Base-by-base conservation (phyloP, 2,113 vertebrate genomes). In the Nestor notabilis region DNA sequence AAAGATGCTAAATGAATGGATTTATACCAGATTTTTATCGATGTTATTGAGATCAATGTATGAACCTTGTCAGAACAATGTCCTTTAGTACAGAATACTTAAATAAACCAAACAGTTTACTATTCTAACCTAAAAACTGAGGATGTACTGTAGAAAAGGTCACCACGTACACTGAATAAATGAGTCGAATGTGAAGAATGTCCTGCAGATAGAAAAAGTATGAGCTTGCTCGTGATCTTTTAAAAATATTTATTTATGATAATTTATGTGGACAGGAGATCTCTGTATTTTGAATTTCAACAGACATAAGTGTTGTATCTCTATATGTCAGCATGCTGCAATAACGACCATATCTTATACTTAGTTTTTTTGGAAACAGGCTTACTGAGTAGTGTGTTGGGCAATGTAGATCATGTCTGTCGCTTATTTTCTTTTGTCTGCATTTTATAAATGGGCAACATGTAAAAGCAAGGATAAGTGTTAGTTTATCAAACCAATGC, bases 221-320 rank as follows among this genome's bases (percentile, higher is more conserved):
- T 46, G 25, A 86, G 7, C 14, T 90, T 77, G n/a, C 5, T 89
- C 50, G 47, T 79, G 35, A 70, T 94, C 52, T 60, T 83, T 25
- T 33, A 70, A 86, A 83, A 89, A 90, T 83, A 81, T 89, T 89
- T 91, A 86, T 94, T 89, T 84, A 85, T 93, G 70, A 28, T 76
- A 65, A 71, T 82, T 87, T 69, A 89, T 87, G 19, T 64, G 9
- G 41, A 65, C 41, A 61, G 69, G 71, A 84, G 19, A 44, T 19
- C 25, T 81, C 43, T 71, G 39, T 83, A 50, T 75, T 93, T 95
- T 89, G 87, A 75, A 78, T 87, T 91, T 65, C 41, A 89, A 75
- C 11, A 24, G 5, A 94, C 95, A 84, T 35, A 11, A 84, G 9
- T 43, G 12, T 56, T 68, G 6, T 61, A 72, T 72, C 7, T 61